A percentile compares a stretch with the other conserved stretches of the same genome.
Conservation (phyloP, 2,797 vertebrate species). For the Crypturellus tataupa region DNA sequence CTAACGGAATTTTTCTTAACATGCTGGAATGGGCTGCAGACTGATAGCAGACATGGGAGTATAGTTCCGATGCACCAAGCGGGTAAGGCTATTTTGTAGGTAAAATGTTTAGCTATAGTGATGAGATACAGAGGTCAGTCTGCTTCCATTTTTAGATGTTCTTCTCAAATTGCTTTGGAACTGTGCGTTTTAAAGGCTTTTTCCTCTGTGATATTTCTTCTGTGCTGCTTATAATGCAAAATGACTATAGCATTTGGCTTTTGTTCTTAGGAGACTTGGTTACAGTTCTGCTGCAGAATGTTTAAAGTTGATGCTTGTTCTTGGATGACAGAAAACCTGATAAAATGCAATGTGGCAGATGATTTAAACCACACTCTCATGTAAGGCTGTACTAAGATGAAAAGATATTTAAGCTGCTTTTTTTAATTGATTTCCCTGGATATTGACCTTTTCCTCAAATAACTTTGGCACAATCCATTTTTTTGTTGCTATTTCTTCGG, state of each 20-base stretch:
- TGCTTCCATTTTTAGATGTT: accelerated
- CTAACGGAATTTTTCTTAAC: background rate
- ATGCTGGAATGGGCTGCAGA: background rate
- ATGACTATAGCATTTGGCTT: background rate
- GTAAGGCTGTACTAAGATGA: background rate
- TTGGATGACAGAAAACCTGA: slow-evolving; percentile 1
- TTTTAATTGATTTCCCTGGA: background rate
- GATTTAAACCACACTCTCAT: background rate
- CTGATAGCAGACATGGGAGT: background rate
- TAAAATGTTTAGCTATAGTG: background rate
- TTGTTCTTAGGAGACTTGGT: background rate
- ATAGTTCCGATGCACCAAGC: background rate
- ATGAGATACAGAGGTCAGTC: background rate
- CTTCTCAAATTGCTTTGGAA: background rate
- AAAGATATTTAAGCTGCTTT: background rate
- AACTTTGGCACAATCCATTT: background rate
- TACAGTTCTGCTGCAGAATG: background rate
- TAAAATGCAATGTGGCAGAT: background rate
- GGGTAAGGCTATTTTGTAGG: background rate
- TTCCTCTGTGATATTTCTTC: background rate
- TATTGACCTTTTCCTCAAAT: background rate
- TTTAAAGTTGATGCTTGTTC: background rate
- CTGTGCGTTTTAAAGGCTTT: background rate
- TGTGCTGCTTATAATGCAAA: background rate
- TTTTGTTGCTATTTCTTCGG: background rate